A percentile compares a stretch with the other conserved stretches of the same genome.
These are phyloP conservation scores for Champsocephalus gunnari DNA, from an alignment of 2,797 vertebrate genomes.

Conservation along the genomic window DNA sequence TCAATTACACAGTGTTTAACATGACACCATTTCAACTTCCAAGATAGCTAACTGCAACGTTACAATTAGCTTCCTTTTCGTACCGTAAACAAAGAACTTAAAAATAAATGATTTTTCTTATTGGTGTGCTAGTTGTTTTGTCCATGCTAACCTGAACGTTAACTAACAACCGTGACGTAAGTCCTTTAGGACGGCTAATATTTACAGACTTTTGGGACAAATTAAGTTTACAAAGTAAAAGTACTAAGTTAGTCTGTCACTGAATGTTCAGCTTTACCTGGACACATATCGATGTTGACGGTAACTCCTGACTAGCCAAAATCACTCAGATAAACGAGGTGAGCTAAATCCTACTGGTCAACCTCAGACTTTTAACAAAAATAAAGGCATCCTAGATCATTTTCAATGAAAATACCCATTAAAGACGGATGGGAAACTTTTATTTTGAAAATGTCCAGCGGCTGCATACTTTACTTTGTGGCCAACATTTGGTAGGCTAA, in stretches of 20 bases:
- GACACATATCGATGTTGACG: not conserved
- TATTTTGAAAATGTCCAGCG: constrained; percentile 15
- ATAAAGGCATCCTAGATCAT: constrained; percentile 1
- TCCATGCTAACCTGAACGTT: not conserved
- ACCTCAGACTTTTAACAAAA: constrained; percentile 4
- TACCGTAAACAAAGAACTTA: not conserved
- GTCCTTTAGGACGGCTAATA: not conserved
- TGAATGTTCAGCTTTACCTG: not conserved
- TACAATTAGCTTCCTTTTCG: not conserved
- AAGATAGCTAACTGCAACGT: not conserved
- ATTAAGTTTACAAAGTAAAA: not conserved
- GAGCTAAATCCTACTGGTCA: not conserved
- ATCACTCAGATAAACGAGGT: too few relatives aligned
- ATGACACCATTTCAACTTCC: not conserved
- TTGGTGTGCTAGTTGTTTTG: not conserved
- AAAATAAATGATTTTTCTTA: not conserved
- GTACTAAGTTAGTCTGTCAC: too few relatives aligned
- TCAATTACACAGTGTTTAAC: not conserved
- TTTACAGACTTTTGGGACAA: not conserved
- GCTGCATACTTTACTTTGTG: too few relatives aligned
- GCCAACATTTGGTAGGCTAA: not conserved
- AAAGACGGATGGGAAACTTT: not conserved
- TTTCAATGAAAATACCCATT: not conserved
- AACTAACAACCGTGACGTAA: too few relatives aligned
- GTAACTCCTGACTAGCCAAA: fast-evolving